These are phyloP conservation scores for Tamandua tetradactyla DNA, from an alignment of 2,797 vertebrate genomes.

Conservation along the genomic window DNA sequence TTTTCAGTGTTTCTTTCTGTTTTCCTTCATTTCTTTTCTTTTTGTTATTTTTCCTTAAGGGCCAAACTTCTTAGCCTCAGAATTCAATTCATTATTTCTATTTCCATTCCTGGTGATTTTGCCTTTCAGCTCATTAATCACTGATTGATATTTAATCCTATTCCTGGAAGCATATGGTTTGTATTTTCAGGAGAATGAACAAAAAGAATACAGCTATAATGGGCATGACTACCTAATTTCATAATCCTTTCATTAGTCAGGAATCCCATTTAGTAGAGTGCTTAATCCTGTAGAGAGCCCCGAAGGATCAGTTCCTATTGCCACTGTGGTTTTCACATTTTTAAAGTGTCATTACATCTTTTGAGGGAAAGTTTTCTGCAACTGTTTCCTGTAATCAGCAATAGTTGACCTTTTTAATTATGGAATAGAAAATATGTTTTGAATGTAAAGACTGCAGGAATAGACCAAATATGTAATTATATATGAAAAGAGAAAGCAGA, in stretches of 20 bases:
- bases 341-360: not conserved
- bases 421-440: not conserved
- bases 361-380: not conserved
- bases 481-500: not conserved
- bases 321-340: not conserved
- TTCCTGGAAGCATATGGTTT: conserved; percentile 52
- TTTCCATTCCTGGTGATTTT: conserved; percentile 7
- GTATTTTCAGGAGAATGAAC: conserved; percentile 61
- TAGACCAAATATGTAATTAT: not conserved
- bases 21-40: no score
- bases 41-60: not conserved
- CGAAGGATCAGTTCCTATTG: not conserved
- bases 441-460: not conserved
- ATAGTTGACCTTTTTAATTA: not conserved
- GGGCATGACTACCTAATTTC: conserved; percentile 35
- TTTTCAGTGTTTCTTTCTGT: not conserved
- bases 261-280: not conserved
- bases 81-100: conserved; percentile 7
- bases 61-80: not conserved
- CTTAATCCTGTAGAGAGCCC: conserved; percentile 14
- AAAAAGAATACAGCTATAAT: conserved; percentile 52
- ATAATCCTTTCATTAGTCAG: conserved; percentile 61
- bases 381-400: not conserved
- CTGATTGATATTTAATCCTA: conserved; percentile 60
- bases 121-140: conserved; percentile 54